Base-by-base conservation (phyloP, 2,113 vertebrate genomes). In the Ciconia stormi region DNA sequence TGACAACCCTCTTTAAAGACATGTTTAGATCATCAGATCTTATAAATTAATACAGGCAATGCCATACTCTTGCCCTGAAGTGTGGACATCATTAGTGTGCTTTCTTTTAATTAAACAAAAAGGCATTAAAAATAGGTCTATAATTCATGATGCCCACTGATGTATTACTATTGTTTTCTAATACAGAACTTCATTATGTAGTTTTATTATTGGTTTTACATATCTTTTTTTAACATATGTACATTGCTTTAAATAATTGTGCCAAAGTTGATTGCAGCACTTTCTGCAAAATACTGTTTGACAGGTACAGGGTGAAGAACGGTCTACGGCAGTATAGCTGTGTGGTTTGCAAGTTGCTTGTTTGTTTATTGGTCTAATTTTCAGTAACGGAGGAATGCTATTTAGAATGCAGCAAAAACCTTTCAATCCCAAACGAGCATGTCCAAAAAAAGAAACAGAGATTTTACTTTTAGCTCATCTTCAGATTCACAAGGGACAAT, bases 401-500 rank as follows among this genome's bases (percentile, higher is more conserved):
- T 95, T 97, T 96, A 79, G 73, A 96, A 96, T 84, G 86, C 71
- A 83, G 81, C 17, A 72, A 74, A 94, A 80, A 42, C 95, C 82
- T 83, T 97, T 93, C 77, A 63, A 69, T 87, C 40, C 90, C 91
- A 90, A 97, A 97, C 2, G 85, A 97, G 93, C 59, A 49, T 62
- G 69, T 94, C 86, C 94, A 95, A 97, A 87, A 96, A 96, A 94
- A 94, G 95, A 96, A 97, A 97, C 90, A 96, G 95, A 98, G 97
- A 97, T 98, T 98, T 98, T 97, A 98, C 98, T 98, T 98, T 98
- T 97, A 99, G 98, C 98, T 98, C 98, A 97, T 98, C 98, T 98
- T 98, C 98, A 97, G 98, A 98, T 99, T 99, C 98, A 97, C 98
- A 98, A 94, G 98, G 98, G 99, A 99, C 99, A 99, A 99, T 99